These are phyloP conservation scores for Enteromius thamalakanensis DNA, from an alignment of 2,797 vertebrate genomes.

Conservation along the genomic window DNA sequence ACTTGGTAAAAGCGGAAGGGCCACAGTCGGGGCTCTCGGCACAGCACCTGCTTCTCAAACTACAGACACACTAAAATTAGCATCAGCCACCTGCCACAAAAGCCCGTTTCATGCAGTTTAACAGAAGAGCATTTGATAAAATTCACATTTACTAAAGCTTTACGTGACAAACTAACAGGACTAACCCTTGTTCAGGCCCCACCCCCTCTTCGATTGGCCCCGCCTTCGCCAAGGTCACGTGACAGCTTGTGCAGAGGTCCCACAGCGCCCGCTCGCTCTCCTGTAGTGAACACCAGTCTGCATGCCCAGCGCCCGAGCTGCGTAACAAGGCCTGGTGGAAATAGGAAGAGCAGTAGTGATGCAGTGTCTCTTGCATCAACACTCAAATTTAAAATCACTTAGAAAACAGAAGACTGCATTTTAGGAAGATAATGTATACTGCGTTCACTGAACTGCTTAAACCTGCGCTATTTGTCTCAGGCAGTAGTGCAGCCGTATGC, in stretches of 20 bases:
- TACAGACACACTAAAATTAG: slow-evolving; percentile 51
- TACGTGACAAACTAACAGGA: not conserved
- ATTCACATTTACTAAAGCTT: not conserved
- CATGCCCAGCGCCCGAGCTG: slow-evolving; percentile 76
- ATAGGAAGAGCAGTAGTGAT: not conserved
- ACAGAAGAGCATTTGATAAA: not conserved
- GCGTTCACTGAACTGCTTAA: not conserved
- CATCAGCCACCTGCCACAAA: slow-evolving; percentile 36
- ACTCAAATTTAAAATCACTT: not conserved
- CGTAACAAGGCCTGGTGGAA: slow-evolving; percentile 71
- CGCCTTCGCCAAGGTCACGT: slow-evolving; percentile 72
- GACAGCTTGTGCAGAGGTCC: slow-evolving; percentile 72
- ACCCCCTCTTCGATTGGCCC: slow-evolving; percentile 68
- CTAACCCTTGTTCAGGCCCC: slow-evolving; percentile 64
- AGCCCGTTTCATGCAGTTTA: slow-evolving; percentile 9
- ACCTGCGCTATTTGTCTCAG: not conserved
- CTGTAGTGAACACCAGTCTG: slow-evolving; percentile 77
- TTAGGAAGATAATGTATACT: not conserved
- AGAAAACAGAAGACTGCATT: not conserved
- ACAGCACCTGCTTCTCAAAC: slow-evolving; percentile 55
- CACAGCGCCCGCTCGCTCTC: slow-evolving; percentile 72
- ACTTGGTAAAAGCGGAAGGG: slow-evolving; percentile 62
- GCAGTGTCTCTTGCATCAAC: not conserved
- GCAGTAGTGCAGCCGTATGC: not conserved
- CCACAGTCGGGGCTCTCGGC: slow-evolving; percentile 48